phyloP scores from a whole-genome alignment of 2,888 invertebrate species.

The Caenorhabditis sp. region DNA sequence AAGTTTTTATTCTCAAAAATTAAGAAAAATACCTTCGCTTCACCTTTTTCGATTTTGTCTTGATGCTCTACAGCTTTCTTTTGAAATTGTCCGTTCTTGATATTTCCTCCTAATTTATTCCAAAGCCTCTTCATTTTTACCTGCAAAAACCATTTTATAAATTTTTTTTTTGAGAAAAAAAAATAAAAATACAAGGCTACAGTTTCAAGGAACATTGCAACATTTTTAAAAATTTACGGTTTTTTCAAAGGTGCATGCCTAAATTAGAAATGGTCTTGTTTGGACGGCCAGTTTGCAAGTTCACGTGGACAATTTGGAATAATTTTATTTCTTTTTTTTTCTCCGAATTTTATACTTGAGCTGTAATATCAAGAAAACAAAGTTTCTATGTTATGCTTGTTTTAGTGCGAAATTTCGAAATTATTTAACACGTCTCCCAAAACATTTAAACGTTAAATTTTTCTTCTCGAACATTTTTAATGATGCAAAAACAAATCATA shows the following conservation, averaged over 20 bases:
- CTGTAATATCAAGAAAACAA: no score
- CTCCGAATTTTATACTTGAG: not conserved
- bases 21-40: constrained; percentile 27
- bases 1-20: not conserved
- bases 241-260: not conserved
- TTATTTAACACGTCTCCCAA: no score
- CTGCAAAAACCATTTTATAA: no score
- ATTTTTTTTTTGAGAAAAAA: constrained; percentile 4
- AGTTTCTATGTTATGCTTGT: no score
- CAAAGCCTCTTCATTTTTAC: constrained; percentile 58
- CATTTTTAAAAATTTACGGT: constrained; percentile 5
- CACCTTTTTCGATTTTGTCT: constrained; percentile 49
- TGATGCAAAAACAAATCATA: no score
- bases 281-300: not conserved
- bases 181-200: constrained; percentile 1
- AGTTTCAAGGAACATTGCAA: constrained; percentile 22
- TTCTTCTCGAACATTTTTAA: no score
- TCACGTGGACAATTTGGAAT: not conserved
- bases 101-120: constrained; percentile 47
- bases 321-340: not conserved
- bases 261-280: not conserved
- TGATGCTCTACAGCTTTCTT: constrained; percentile 52
- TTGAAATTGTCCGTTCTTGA: constrained; percentile 53
- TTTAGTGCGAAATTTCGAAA: no score
- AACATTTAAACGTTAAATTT: no score